Base-by-base conservation (phyloP, 2,113 vertebrate species). In the Myiopsitta monachus region DNA sequence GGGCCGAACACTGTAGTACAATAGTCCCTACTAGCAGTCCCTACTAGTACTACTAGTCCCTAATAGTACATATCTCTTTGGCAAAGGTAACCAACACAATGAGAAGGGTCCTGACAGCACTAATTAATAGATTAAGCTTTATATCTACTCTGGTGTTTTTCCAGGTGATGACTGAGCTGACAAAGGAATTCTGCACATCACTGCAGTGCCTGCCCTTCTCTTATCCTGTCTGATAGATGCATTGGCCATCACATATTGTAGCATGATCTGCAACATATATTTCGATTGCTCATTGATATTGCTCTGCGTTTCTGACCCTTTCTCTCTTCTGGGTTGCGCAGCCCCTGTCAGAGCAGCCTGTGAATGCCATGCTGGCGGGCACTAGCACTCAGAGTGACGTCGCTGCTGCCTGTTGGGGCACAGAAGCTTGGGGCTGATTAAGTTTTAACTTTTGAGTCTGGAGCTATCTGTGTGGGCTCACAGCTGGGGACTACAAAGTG, bases 401-500 rank as follows among this genome's bases (percentile, higher is more conserved):
- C 63, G 41, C 67, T 70, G 87, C 83, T 93, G 88, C 55, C 75
- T 76, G 38, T 88, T 91, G 66, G 88, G 92, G 62, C 75, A 95
- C 94, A 92, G 96, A 94, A 97, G 96, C 95, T 96, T 96, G 96
- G 89, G 93, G 81, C 74, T 95, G 88, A 94, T 97, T 97, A 94
- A 95, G 92, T 89, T 95, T 89, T 96, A 89, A 97, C 88, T 93
- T 90, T 85, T 93, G 89, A 92, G 92, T 96, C 96, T 97, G 92
- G 54, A 96, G 77, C 97, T 95, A 74, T 94, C 94, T 97, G 97
- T 97, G 97, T 97, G 97, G 97, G 95, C 95, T 97, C 96, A 89
- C 96, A 95, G 94, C 95, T 96, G 96, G 97, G 80, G 96, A 95
- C 95, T 91, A 97, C 96, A 96, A 95, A 95, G 94, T 97, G 96